Base-by-base conservation (phyloP, 2,888 invertebrate species). In the Apodemia zela region DNA sequence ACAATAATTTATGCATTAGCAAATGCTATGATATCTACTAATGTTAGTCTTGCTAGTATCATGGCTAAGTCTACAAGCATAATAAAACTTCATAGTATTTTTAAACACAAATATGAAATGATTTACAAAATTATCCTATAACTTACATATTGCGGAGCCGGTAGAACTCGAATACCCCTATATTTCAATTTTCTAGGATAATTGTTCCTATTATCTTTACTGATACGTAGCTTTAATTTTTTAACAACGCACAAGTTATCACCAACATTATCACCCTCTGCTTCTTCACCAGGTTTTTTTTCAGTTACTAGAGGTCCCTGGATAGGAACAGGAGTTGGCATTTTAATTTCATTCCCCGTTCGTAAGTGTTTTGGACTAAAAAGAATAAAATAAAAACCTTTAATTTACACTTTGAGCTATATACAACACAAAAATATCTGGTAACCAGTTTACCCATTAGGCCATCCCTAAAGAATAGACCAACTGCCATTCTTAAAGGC, bases 181-280 rank as follows among this genome's bases (percentile, higher is more conserved):
- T 89, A 89, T 69, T 88, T 89, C 11, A 87, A 69, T 51, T 75
- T 80, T 65, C 75, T 83, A 0, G 68, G 61, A 60, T 77, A 84
- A 0, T 72, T 47, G 10, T 78, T 47, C 17, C 47, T 78, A 13
- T 64, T 69, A 17, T 86, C 84, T 11, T 67, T 74, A 2, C 76
- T 69, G 0, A 71, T 17, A 8, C 84, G 70, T 10, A 77, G 64
- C 64, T 76, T 73, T 6, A 77, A 68, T 61, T 81, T 85, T 63
- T 78, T 81, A 0, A 82, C 66, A 0, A 78, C 76, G 45, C 71
- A 73, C 1, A 87, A 79, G 0, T 74, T 72, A 4, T 68, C 60
- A 0, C 74, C 69, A 0, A 62, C 6, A 15, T 21, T 45, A 13
- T 69, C 68, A 35, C 63, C 60, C 13, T 69, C 59, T 4, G 54